phyloP scores from a whole-genome alignment of 2,113 vertebrate genomes.

The Perca fluviatilis region DNA sequence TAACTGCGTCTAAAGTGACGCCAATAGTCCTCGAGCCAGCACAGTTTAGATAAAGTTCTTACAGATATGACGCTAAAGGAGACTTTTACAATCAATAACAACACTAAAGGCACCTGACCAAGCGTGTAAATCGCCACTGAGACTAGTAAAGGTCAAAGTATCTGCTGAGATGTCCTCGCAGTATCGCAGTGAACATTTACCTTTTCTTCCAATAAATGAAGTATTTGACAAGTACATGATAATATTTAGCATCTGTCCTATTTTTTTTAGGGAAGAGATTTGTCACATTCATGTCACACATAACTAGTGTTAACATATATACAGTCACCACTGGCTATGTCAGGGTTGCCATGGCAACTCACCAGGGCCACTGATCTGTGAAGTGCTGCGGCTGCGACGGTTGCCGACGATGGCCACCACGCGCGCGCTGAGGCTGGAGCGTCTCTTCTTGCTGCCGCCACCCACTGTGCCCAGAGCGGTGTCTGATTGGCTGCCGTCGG shows the following conservation, averaged over 20 bases:
- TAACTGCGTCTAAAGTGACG: too few relatives aligned
- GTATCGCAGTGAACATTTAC: too few relatives aligned
- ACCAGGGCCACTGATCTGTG: slow-evolving; percentile 97
- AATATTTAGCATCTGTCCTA: not conserved
- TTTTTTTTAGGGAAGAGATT: not conserved
- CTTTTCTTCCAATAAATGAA: not conserved
- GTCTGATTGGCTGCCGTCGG: slow-evolving; percentile 98
- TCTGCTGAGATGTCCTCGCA: too few relatives aligned
- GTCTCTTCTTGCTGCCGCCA: slow-evolving; percentile 93
- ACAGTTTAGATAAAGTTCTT: too few relatives aligned
- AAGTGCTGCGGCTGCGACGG: slow-evolving; percentile 94
- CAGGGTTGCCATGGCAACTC: slow-evolving; percentile 70
- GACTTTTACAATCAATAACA: too few relatives aligned
- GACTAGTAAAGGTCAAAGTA: too few relatives aligned
- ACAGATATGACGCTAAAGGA: too few relatives aligned
- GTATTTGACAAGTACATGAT: not conserved
- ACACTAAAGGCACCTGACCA: too few relatives aligned
- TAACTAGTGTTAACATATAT: not conserved
- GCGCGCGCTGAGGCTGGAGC: slow-evolving; percentile 95
- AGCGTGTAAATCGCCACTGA: too few relatives aligned
- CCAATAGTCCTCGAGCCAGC: too few relatives aligned
- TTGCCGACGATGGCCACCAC: slow-evolving; percentile 95
- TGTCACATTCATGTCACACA: not conserved
- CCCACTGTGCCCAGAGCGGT: slow-evolving; percentile 95
- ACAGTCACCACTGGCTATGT: not conserved